Percentiles rank a stretch among this genome's conserved stretches.
phyloP scores from a whole-genome alignment of 2,113 vertebrate species.

The Axis porcinus region DNA sequence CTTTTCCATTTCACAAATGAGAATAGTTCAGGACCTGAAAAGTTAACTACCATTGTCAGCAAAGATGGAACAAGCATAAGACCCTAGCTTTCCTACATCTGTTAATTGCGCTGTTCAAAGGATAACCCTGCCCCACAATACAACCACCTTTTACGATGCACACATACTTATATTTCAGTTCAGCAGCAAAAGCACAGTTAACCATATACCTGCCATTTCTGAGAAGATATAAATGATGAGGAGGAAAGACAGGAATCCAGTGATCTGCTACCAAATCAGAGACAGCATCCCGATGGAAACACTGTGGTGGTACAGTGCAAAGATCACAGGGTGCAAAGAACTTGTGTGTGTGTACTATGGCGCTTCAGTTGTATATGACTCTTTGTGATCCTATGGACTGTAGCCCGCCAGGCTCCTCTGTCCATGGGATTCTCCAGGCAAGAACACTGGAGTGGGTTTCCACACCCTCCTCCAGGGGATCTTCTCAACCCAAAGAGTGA shows the following conservation, averaged over 20 bases:
- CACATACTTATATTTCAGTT: not conserved
- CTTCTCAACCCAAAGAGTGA: not conserved
- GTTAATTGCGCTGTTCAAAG: not conserved
- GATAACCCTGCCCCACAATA: not conserved
- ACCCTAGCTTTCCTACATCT: not conserved
- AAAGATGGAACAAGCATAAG: not conserved
- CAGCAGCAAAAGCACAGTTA: not conserved
- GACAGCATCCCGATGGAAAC: not conserved
- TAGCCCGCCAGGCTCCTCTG: not conserved
- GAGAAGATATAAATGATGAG: not conserved
- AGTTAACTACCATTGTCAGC: not conserved
- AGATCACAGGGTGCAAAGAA: not conserved
- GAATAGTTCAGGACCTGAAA: not conserved
- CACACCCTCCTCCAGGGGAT: not conserved
- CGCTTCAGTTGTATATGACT: not conserved
- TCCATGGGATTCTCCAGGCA: not conserved
- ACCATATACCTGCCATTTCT: not conserved
- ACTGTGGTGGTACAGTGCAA: not conserved
- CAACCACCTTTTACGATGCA: not conserved
- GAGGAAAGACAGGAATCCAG: not conserved
- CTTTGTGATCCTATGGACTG: not conserved
- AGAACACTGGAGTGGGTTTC: not conserved
- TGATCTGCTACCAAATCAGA: not conserved
- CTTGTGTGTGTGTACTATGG: not conserved
- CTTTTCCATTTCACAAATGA: not conserved